A percentile compares a stretch with the other conserved stretches of the same genome.
Conservation (phyloP, 2,113 vertebrate genomes). For the Pachyramphus minor region DNA sequence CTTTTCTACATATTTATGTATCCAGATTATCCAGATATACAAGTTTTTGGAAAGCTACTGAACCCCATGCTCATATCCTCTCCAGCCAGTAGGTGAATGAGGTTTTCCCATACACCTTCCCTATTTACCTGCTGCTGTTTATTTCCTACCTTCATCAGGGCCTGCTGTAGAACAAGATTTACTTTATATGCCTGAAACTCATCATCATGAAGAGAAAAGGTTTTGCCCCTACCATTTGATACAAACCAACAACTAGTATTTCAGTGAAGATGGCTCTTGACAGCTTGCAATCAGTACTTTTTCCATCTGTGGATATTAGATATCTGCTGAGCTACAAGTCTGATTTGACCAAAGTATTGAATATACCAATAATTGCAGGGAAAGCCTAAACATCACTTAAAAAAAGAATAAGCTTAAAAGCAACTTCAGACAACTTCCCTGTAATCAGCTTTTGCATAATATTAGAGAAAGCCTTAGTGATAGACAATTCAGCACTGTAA, state of each 20-base stretch:
- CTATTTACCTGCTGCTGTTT: neutral
- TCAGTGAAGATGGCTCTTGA: neutral
- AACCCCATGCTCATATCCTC: neutral
- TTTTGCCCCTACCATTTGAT: neutral
- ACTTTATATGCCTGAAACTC: neutral
- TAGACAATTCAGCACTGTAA: neutral
- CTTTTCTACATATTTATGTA: neutral
- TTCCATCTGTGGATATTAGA: neutral
- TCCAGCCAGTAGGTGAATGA: neutral
- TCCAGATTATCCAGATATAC: neutral
- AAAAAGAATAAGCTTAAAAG: conserved; percentile 1
- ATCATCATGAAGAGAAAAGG: neutral
- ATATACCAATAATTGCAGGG: neutral
- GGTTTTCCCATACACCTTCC: neutral
- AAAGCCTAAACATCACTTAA: neutral
- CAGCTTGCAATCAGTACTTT: neutral
- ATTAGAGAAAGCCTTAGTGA: neutral
- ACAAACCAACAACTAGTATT: neutral
- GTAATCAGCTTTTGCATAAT: neutral
- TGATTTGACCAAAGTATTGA: neutral
- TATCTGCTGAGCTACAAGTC: neutral
- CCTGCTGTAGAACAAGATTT: neutral
- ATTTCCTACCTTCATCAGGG: neutral
- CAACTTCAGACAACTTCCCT: neutral
- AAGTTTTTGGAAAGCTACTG: neutral